Percentiles rank a stretch among this genome's conserved stretches.
Conservation (phyloP, 2,888 invertebrate species). For the Nomada goodeniana region DNA sequence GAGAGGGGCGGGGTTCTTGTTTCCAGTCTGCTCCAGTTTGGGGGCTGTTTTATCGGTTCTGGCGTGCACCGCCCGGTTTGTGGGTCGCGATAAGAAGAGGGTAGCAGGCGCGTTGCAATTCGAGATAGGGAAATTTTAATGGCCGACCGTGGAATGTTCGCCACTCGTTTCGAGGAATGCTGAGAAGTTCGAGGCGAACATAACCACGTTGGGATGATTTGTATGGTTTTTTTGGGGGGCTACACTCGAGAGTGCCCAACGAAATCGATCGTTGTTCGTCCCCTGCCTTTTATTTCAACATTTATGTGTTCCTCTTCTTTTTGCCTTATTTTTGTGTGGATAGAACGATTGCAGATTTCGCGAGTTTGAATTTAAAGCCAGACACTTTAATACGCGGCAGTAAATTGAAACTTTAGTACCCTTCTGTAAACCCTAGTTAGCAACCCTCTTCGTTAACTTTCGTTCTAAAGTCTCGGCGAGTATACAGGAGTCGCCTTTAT, state of each 20-base stretch:
- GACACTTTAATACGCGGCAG: too few relatives aligned
- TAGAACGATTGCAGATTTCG: too few relatives aligned
- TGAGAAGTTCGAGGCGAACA: background rate
- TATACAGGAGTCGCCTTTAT: background rate
- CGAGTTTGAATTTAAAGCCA: too few relatives aligned
- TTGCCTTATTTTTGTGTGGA: too few relatives aligned
- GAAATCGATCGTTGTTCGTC: too few relatives aligned
- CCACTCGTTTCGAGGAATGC: background rate
- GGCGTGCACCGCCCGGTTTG: background rate
- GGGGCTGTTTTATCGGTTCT: background rate
- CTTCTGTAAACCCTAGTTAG: background rate
- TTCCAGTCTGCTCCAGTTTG: background rate
- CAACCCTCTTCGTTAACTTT: constrained; percentile 11
- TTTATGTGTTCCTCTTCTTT: too few relatives aligned
- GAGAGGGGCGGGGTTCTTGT: background rate
- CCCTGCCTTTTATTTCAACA: too few relatives aligned
- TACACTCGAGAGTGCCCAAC: too few relatives aligned
- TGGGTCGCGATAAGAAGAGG: constrained; percentile 3
- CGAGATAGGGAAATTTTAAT: constrained; percentile 17
- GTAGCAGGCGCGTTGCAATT: background rate
- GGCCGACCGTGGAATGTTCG: background rate
- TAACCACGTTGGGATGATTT: too few relatives aligned
- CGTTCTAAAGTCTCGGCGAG: background rate
- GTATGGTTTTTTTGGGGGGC: too few relatives aligned
- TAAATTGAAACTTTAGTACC: background rate